A percentile compares a stretch with the other conserved stretches of the same genome.
phyloP scores from a whole-genome alignment of 2,113 vertebrate genomes.

The Thinocorus orbignyianus region DNA sequence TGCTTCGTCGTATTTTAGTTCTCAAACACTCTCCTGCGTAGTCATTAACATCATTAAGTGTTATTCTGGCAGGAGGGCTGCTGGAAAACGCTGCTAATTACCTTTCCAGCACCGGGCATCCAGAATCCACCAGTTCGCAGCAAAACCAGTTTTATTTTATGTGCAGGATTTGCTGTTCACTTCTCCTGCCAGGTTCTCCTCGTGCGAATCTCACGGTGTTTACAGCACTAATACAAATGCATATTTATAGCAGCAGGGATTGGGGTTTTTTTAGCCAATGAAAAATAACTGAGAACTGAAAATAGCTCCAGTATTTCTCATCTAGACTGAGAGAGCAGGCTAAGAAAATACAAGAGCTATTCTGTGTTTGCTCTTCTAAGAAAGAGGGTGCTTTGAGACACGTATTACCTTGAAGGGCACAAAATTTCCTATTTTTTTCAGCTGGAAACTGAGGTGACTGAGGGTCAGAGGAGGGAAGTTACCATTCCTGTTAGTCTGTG shows the following conservation, averaged over 20 bases:
- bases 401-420: neutral
- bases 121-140: neutral
- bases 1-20: neutral
- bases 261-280: neutral
- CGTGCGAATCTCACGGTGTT: neutral
- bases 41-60: constrained; percentile 44
- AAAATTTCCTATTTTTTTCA: neutral
- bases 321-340: neutral
- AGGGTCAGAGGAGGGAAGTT: neutral
- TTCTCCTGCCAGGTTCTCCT: neutral
- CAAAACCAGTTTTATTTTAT: neutral
- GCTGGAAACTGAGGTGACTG: neutral
- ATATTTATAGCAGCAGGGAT: neutral
- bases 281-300: neutral
- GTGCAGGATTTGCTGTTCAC: neutral
- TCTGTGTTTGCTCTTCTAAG: neutral
- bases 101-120: neutral
- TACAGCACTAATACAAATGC: neutral
- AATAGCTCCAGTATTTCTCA: neutral
- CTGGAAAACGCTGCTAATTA: constrained; percentile 18
- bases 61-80: constrained; percentile 19
- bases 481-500: neutral
- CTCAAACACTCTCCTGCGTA: neutral
- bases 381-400: neutral
- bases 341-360: neutral